phyloP scores from a whole-genome alignment of 1,140 invertebrate genomes.

The Amphibalanus amphitrite region DNA sequence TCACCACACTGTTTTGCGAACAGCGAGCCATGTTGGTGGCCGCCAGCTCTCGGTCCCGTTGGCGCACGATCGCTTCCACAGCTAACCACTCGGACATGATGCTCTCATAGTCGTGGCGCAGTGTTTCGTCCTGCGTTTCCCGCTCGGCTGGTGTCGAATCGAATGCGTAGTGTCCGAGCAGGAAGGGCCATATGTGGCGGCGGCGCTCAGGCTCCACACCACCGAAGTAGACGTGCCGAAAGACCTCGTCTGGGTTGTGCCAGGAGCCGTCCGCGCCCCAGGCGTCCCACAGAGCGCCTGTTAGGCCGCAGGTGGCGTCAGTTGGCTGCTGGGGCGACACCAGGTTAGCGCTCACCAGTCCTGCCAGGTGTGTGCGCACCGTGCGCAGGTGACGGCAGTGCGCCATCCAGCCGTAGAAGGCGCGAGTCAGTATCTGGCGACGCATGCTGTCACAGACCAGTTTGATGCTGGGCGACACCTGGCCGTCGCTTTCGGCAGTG shows the following conservation, averaged over 20 bases:
- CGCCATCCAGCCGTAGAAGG: constrained; percentile 90
- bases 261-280: constrained; percentile 38
- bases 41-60: constrained; percentile 54
- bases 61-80: constrained; percentile 75
- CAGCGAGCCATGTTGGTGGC: constrained; percentile 40
- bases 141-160: constrained; percentile 50
- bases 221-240: constrained; percentile 67
- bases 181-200: constrained; percentile 65
- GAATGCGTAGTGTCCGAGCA: constrained; percentile 71
- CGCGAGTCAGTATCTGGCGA: constrained; percentile 79
- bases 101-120: constrained; percentile 56
- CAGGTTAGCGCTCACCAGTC: constrained; percentile 45
- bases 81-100: constrained; percentile 88
- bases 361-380: constrained; percentile 74
- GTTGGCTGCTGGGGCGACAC: constrained; percentile 21
- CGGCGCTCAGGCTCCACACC: constrained; percentile 43
- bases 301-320: constrained; percentile 37
- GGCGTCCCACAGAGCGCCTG: constrained; percentile 44
- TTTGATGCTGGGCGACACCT: constrained; percentile 6
- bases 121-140: constrained; percentile 39
- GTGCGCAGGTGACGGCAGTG: constrained; percentile 83
- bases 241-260: constrained; percentile 48
- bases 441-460: constrained; percentile 81
- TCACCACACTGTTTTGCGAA: constrained; percentile 19
- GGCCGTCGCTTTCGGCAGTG: background rate